Evolutionary conservation across 2,888 invertebrate genomes (phyloP), one percentile per base, ranked within the genome.

Genomic region (Andrena camellia): DNA sequence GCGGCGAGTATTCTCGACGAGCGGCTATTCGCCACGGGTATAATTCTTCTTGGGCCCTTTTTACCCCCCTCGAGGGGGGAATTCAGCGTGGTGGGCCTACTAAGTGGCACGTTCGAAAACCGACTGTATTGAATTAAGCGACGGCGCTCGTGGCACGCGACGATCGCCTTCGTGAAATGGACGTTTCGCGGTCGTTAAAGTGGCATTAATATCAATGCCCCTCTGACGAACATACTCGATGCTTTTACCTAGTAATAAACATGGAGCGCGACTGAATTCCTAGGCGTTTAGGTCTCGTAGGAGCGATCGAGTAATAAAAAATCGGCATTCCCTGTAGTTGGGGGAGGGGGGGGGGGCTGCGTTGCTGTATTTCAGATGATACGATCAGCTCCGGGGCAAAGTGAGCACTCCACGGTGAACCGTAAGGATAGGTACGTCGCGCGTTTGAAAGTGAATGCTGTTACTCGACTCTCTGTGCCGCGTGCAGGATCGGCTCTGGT

Each of bases 141-240:
- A 91, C 89, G 81, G 89, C 83, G 88, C 89, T 88, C 91, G 91
- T 91, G 91, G 90, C 91, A 85, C 87, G 84, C 85, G 82, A 87
- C 85, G 87, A 88, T 89, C 90, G 69, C 80, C 85, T 88, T 86
- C 86, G 82, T 89, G 89, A 90, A 86, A 77, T 74, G 84, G 86
- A 85, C 76, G 80, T 83, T 84, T 81, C 81, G 84, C 75, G 86
- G 80, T 81, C 83, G 85, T 86, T 84, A 83, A 76, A 85, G 71
- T 76, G 79, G 71, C 89, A 91, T 91, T 91, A 91, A 91, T 91
- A 90, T 91, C 91, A 91, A 91, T 90, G 88, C 86, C 77, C 76
- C 74, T 42, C 66, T 76, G 5, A 42, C 42, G 17, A 42, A 42
- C 42, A 42, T 42, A 42, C 4, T 42, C 42, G 42, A 42, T 42